Conservation (phyloP, 2,113 vertebrate genomes). For the Pachyramphus minor region DNA sequence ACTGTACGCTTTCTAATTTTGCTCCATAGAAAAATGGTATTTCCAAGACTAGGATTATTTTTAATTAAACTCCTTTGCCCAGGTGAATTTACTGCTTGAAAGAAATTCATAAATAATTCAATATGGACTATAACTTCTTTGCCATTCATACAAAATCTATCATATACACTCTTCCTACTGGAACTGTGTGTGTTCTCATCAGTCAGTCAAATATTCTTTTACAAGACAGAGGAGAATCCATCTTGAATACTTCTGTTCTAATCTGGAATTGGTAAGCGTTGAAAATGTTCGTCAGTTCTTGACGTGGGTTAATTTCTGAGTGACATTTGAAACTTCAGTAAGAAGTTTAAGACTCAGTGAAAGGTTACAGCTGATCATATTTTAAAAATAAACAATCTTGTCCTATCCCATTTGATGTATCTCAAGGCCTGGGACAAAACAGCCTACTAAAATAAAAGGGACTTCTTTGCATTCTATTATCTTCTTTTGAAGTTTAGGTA, state of each 20-base stretch:
- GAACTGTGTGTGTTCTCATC: not conserved
- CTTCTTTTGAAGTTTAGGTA: not conserved
- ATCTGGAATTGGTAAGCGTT: not conserved
- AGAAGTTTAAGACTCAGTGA: not conserved
- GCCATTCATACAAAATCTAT: not conserved
- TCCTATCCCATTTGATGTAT: not conserved
- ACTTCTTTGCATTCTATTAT: not conserved
- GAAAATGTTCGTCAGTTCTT: not conserved
- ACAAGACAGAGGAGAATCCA: not conserved
- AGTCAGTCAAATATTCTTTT: not conserved
- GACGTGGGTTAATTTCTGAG: not conserved
- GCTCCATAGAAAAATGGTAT: not conserved
- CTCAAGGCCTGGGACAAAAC: not conserved
- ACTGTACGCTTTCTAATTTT: not conserved
- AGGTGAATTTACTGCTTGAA: not conserved
- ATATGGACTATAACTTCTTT: not conserved
- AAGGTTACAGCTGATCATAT: not conserved
- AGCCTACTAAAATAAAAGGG: not conserved
- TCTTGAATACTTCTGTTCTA: not conserved
- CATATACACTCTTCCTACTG: not conserved
- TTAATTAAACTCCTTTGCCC: not conserved
- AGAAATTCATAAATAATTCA: not conserved
- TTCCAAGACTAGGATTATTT: not conserved
- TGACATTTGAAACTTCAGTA: not conserved
- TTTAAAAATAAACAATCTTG: not conserved